Conservation (phyloP, 2,113 vertebrate genomes). For the Todiramphus chloris region DNA sequence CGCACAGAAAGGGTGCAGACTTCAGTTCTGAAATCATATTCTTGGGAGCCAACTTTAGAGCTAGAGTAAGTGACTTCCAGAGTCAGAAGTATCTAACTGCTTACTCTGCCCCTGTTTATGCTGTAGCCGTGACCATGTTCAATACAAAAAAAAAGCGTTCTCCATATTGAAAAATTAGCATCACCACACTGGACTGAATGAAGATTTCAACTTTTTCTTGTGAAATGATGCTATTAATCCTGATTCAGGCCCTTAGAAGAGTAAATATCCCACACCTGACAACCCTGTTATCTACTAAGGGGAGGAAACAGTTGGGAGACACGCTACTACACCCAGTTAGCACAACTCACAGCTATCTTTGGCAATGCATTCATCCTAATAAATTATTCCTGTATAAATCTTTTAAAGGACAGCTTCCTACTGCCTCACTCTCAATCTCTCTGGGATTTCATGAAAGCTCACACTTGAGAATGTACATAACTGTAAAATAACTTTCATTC, state of each 20-base stretch:
- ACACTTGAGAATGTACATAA: conserved; percentile 46
- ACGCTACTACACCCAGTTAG: background rate
- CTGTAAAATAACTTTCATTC: conserved; percentile 69
- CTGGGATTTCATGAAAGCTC: conserved; percentile 49
- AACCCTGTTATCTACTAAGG: background rate
- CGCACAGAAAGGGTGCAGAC: background rate
- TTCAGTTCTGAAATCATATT: background rate
- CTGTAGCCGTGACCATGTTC: background rate
- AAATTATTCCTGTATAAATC: background rate
- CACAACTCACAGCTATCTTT: background rate
- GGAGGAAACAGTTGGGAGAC: background rate
- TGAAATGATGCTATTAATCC: background rate
- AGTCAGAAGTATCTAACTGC: background rate
- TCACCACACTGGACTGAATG: background rate
- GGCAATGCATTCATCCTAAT: background rate
- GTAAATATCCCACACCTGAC: background rate
- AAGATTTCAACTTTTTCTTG: background rate
- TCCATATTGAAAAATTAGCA: background rate
- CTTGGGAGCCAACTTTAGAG: background rate
- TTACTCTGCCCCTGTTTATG: background rate
- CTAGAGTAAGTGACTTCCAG: background rate
- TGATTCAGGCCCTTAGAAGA: background rate
- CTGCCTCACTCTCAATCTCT: background rate
- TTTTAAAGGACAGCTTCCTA: background rate
- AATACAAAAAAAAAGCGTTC: background rate